Conservation (phyloP, 2,888 invertebrate genomes). For the Eudemis profundana region DNA sequence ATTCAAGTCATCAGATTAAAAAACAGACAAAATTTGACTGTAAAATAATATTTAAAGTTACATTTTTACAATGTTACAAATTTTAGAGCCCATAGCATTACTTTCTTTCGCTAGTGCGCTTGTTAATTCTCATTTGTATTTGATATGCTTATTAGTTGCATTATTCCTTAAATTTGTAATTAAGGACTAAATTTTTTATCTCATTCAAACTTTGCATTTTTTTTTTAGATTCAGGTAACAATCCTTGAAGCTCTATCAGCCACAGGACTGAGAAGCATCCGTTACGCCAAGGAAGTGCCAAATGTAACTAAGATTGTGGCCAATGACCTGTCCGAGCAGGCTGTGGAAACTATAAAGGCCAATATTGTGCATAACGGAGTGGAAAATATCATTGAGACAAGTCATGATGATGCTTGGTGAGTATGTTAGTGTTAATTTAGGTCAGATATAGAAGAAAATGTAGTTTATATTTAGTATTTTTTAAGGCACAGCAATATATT, state of each 20-base stretch:
- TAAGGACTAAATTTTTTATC: too few species aligned
- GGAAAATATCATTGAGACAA: constrained; percentile 89
- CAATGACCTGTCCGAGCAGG: constrained; percentile 94
- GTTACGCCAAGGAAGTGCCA: constrained; percentile 97
- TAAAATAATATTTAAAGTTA: too few species aligned
- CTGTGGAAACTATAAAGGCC: constrained; percentile 93
- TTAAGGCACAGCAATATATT: background rate
- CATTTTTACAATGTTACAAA: too few species aligned
- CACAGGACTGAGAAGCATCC: constrained; percentile 96
- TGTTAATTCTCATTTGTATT: too few species aligned
- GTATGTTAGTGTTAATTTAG: constrained; percentile 30
- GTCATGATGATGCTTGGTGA: constrained; percentile 95
- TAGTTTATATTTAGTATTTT: too few species aligned
- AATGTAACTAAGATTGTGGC: constrained; percentile 93
- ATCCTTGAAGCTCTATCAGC: constrained; percentile 98
- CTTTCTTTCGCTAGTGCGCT: too few species aligned
- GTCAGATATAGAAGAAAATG: too few species aligned
- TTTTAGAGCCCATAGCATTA: too few species aligned
- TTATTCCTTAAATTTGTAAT: too few species aligned
- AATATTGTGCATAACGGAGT: constrained; percentile 93
- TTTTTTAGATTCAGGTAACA: constrained; percentile 82
- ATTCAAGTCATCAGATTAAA: background rate
- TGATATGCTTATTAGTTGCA: too few species aligned
- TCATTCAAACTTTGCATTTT: too few species aligned
- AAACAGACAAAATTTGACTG: constrained; percentile 49